Evolutionary conservation across 2,113 vertebrate species (phyloP).

Genomic region (Chelonoidis abingdonii): DNA sequence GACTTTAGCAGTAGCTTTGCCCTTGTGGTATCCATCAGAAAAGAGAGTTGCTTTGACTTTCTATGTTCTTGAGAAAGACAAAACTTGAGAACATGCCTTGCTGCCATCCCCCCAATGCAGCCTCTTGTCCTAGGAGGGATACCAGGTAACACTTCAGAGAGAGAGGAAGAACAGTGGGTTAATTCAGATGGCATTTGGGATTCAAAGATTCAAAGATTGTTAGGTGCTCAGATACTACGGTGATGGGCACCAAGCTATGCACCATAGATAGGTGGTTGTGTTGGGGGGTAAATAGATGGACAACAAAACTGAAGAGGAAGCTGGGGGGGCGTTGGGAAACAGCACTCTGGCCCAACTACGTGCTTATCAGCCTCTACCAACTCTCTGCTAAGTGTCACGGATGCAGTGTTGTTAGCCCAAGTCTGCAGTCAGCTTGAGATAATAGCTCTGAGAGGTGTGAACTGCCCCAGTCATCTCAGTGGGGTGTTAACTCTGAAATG

Average conservation of each 20-base stretch:
- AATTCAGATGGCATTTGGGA: neutral
- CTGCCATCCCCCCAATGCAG: neutral
- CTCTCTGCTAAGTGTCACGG: neutral
- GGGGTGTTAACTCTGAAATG: neutral
- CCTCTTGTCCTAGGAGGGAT: neutral
- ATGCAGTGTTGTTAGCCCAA: neutral
- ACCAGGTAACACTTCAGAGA: neutral
- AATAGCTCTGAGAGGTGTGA: neutral
- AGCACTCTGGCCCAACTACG: neutral
- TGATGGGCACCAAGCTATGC: neutral
- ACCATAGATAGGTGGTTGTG: neutral
- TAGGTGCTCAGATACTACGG: neutral
- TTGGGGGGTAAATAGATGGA: neutral
- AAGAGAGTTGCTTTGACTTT: neutral
- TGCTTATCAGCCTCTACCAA: neutral
- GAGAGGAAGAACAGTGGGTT: neutral
- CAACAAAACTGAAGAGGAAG: neutral
- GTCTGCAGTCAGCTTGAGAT: neutral
- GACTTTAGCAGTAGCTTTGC: neutral
- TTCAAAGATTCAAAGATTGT: neutral
- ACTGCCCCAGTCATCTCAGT: neutral
- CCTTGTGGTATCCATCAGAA: neutral
- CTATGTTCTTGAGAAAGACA: neutral
- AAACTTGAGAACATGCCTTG: neutral
- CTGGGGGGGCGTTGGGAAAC: neutral